phyloP scores from a whole-genome alignment of 2,797 vertebrate species.

The Semaprochilodus insignis region DNA sequence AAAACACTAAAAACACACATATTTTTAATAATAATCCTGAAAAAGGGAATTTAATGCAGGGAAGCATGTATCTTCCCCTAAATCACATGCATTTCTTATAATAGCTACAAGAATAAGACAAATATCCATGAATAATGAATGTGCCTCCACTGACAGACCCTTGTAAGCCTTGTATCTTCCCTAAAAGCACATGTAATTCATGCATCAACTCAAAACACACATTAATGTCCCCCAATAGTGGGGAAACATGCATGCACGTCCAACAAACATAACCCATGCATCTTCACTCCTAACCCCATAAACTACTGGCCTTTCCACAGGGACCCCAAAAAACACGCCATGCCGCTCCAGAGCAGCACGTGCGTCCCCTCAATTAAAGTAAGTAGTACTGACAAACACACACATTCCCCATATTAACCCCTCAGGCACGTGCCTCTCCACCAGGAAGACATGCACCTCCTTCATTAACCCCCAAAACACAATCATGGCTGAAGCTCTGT shows the following conservation, averaged over 20 bases:
- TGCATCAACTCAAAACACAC: too few relatives aligned
- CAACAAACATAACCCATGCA: too few relatives aligned
- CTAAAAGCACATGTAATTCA: not conserved
- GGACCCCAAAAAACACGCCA: not conserved
- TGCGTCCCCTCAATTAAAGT: not conserved
- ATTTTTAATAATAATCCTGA: not conserved
- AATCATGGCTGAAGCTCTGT: not conserved
- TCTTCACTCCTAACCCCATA: too few relatives aligned
- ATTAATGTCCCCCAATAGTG: too few relatives aligned
- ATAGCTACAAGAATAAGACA: not conserved
- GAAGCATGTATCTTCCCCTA: too few relatives aligned
- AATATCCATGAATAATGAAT: too few relatives aligned
- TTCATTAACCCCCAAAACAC: too few relatives aligned
- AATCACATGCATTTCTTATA: not conserved
- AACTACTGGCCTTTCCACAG: too few relatives aligned
- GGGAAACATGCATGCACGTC: too few relatives aligned
- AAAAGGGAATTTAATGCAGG: not conserved
- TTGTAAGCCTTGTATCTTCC: not conserved
- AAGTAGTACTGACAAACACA: not conserved
- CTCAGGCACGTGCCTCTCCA: not conserved
- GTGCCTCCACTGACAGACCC: too few relatives aligned
- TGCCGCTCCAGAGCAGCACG: too few relatives aligned
- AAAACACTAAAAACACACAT: not conserved
- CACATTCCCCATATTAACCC: too few relatives aligned
- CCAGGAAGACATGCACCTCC: not conserved